Conservation (phyloP, 2,888 invertebrate genomes). For the Noctua janthe region DNA sequence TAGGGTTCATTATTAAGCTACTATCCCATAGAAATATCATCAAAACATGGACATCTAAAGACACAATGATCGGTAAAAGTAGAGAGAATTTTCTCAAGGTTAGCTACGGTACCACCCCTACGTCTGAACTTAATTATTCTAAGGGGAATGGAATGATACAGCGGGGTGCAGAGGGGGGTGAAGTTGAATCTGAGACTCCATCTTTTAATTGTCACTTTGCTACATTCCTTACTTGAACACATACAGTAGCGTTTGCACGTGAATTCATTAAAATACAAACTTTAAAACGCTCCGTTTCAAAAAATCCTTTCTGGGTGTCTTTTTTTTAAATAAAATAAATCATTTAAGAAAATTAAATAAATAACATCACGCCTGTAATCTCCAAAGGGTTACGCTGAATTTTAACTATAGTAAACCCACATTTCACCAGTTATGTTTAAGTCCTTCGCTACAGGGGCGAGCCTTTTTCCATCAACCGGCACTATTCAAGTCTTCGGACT, state of each 20-base stretch:
- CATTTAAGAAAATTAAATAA: neutral
- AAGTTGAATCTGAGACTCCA: conserved; percentile 37
- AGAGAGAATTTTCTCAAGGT: neutral
- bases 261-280: conserved; percentile 6
- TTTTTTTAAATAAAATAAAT: neutral
- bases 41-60: neutral
- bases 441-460: neutral
- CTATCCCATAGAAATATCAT: neutral
- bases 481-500: neutral
- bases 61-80: neutral
- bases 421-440: neutral
- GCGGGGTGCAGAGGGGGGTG: conserved; percentile 1
- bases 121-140: conserved; percentile 65
- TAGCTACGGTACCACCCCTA: conserved; percentile 48
- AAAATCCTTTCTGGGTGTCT: neutral
- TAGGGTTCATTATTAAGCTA: neutral
- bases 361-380: neutral
- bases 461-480: neutral
- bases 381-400: neutral
- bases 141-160: conserved; percentile 51
- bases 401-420: neutral
- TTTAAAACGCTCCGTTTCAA: neutral
- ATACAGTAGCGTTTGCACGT: neutral
- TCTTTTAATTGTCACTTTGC: conserved; percentile 55
- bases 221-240: conserved; percentile 24